A percentile compares a stretch with the other conserved stretches of the same genome.
These are phyloP conservation scores for Sebastes baramenuke DNA, from an alignment of 2,797 vertebrate genomes.

Conservation along the genomic window DNA sequence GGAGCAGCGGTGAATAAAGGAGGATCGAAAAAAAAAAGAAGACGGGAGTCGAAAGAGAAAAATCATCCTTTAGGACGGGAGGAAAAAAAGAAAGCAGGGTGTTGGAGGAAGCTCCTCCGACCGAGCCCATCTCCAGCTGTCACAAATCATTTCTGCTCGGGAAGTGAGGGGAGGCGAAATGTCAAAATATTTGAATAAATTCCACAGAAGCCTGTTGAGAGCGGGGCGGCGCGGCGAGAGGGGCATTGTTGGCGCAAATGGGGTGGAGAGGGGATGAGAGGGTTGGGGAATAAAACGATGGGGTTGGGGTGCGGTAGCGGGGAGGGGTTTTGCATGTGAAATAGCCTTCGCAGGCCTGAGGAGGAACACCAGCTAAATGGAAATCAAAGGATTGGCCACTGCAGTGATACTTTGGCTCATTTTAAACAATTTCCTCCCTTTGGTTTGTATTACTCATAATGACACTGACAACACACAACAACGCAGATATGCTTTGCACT, in stretches of 20 bases:
- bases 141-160: constrained; percentile 99
- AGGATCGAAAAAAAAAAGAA: constrained; percentile 4
- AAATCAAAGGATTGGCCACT: constrained; percentile 59
- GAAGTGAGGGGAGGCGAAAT: constrained; percentile 99
- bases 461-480: constrained; percentile 1
- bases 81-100: constrained; percentile 49
- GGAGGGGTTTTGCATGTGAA: constrained; percentile 60
- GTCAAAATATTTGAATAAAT: constrained; percentile 99
- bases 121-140: constrained; percentile 92
- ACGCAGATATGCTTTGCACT: background rate
- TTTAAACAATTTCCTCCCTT: constrained; percentile 36
- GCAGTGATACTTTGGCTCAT: constrained; percentile 46
- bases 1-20: constrained; percentile 66
- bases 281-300: constrained; percentile 55
- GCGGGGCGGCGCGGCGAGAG: constrained; percentile 59
- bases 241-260: constrained; percentile 77
- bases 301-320: background rate
- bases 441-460: constrained; percentile 18
- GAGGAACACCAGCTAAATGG: constrained; percentile 59
- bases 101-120: constrained; percentile 78
- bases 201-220: constrained; percentile 87
- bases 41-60: constrained; percentile 60
- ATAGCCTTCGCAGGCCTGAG: constrained; percentile 56
- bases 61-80: constrained; percentile 64
- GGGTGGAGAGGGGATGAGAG: constrained; percentile 71